phyloP scores from a whole-genome alignment of 2,797 vertebrate species.

The Cryptoblepharus egeriae region DNA sequence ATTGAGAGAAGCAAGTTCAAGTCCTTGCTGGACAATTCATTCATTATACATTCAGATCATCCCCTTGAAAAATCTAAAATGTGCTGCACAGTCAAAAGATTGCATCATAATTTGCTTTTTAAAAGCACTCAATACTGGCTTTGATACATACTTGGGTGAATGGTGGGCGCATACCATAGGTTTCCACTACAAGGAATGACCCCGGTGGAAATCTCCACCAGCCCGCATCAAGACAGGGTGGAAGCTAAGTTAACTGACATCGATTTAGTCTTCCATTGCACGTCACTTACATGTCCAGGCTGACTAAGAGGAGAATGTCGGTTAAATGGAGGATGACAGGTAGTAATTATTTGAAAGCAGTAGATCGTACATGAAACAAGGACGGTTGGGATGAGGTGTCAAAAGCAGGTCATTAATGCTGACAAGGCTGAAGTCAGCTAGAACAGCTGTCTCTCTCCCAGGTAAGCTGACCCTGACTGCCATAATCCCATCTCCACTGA shows the following conservation, averaged over 20 bases:
- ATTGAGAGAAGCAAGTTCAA: background rate
- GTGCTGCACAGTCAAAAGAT: too few species aligned
- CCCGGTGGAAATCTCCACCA: background rate
- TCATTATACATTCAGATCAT: background rate
- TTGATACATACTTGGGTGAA: background rate
- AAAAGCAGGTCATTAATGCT: constrained; percentile 75
- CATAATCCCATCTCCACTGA: constrained; percentile 48
- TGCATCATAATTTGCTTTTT: background rate
- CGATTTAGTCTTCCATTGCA: constrained; percentile 21
- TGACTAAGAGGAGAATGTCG: constrained; percentile 64
- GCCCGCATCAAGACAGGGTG: background rate
- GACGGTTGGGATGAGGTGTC: constrained; percentile 72
- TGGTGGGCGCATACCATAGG: background rate
- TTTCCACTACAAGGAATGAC: background rate
- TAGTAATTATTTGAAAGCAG: constrained; percentile 81
- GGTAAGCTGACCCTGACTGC: constrained; percentile 67
- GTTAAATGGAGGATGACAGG: constrained; percentile 80
- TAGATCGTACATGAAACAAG: constrained; percentile 73
- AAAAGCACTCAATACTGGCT: background rate
- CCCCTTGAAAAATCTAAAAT: too few species aligned
- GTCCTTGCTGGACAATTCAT: background rate
- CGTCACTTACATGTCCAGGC: constrained; percentile 36
- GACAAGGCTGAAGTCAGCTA: constrained; percentile 73
- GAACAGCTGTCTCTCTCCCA: constrained; percentile 74
- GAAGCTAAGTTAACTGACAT: background rate